Conservation (phyloP, 2,888 invertebrate genomes). For the Eudasyphora cyanicolor region DNA sequence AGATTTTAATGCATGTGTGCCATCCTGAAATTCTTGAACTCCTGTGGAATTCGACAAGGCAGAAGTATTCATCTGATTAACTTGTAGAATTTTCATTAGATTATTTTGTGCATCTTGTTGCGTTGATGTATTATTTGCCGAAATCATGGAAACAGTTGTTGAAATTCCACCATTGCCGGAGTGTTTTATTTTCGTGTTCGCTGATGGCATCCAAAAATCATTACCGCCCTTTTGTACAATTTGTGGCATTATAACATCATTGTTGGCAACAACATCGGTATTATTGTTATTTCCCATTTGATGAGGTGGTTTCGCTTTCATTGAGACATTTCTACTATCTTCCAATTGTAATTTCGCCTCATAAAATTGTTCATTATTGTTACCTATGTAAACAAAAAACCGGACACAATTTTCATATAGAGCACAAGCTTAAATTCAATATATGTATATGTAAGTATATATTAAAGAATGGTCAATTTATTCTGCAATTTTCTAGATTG, state of each 20-base stretch:
- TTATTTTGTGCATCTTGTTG: background rate
- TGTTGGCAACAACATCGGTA: background rate
- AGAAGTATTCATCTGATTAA: background rate
- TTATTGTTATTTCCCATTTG: background rate
- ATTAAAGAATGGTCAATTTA: no score
- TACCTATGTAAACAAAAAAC: slow-evolving; percentile 35
- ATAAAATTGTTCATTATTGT: slow-evolving; percentile 30
- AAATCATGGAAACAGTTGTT: background rate
- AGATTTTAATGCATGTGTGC: slow-evolving; percentile 49
- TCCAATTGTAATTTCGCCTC: slow-evolving; percentile 30
- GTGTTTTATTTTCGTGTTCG: slow-evolving; percentile 63
- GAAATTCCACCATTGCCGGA: slow-evolving; percentile 4
- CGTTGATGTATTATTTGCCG: background rate
- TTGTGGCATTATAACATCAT: slow-evolving; percentile 24
- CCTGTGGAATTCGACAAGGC: background rate
- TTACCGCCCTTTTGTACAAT: slow-evolving; percentile 44
- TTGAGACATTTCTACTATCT: slow-evolving; percentile 20
- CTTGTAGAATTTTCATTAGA: slow-evolving; percentile 29
- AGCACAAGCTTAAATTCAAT: no score
- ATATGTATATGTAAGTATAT: no score
- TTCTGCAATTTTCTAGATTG: no score
- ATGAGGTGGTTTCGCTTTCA: background rate
- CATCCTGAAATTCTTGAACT: slow-evolving; percentile 44
- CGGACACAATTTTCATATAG: no score
- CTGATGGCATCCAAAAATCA: slow-evolving; percentile 68